Percentiles rank a stretch among this genome's conserved stretches.
These are phyloP conservation scores for Plutella xylostella DNA, from an alignment of 2,888 invertebrate genomes.

Conservation along the genomic window DNA sequence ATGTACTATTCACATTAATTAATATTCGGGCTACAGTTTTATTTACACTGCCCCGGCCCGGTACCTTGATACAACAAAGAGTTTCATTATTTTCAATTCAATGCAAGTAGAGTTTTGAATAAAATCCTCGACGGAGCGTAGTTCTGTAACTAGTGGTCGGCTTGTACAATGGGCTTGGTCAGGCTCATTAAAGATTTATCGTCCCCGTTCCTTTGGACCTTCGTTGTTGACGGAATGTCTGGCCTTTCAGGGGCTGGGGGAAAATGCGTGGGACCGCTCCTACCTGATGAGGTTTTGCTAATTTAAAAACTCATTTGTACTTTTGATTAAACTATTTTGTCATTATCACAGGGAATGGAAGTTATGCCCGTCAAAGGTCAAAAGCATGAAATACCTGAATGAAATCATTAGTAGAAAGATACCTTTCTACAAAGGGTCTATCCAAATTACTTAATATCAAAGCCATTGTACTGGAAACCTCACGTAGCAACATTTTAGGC, in stretches of 20 bases:
- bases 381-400: too few species aligned
- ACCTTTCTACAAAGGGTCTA: too few species aligned
- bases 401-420: too few species aligned
- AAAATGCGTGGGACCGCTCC: not conserved
- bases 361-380: too few species aligned
- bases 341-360: too few species aligned
- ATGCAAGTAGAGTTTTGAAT: slow-evolving; percentile 39
- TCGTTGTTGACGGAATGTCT: slow-evolving; percentile 7
- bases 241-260: not conserved
- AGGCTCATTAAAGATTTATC: slow-evolving; percentile 55
- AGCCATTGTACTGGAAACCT: too few species aligned
- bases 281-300: too few species aligned
- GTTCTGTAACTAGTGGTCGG: slow-evolving; percentile 9
- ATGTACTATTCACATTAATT: slow-evolving; percentile 51
- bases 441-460: too few species aligned
- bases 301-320: too few species aligned
- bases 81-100: slow-evolving; percentile 55
- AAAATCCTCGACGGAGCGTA: slow-evolving; percentile 10
- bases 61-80: slow-evolving; percentile 35
- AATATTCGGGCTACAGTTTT: slow-evolving; percentile 26
- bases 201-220: slow-evolving; percentile 18
- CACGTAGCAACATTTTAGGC: slow-evolving; percentile 43
- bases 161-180: slow-evolving; percentile 53
- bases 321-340: too few species aligned
- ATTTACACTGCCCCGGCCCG: slow-evolving; percentile 23